phyloP scores from a whole-genome alignment of 2,113 vertebrate species.

The Tyto alba region DNA sequence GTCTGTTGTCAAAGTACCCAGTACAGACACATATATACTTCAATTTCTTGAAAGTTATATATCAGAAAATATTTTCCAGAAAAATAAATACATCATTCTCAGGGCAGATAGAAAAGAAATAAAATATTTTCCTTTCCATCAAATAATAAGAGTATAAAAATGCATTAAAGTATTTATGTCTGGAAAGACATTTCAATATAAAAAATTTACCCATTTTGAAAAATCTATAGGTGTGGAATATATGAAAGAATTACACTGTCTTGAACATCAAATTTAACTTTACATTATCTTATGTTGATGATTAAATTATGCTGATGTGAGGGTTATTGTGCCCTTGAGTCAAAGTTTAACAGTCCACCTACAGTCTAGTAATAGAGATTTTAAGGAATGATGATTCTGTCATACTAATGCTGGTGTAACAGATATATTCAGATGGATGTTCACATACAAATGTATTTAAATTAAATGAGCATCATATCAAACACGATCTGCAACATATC shows the following conservation, averaged over 20 bases:
- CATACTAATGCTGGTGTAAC: slow-evolving; percentile 26
- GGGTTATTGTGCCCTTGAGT: slow-evolving; percentile 66
- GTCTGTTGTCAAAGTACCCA: not conserved
- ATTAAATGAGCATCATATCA: slow-evolving; percentile 43
- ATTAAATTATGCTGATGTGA: slow-evolving; percentile 69
- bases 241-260: slow-evolving; percentile 31
- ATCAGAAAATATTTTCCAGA: slow-evolving; percentile 31
- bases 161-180: slow-evolving; percentile 14
- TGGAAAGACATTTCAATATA: slow-evolving; percentile 26
- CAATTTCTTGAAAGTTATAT: not conserved
- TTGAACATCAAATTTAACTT: slow-evolving; percentile 66
- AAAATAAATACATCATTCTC: not conserved
- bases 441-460: slow-evolving; percentile 63
- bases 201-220: slow-evolving; percentile 49
- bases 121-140: not conserved
- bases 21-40: not conserved
- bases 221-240: slow-evolving; percentile 48
- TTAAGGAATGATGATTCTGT: slow-evolving; percentile 64
- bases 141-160: slow-evolving; percentile 43
- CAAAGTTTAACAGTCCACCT: slow-evolving; percentile 67
- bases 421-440: slow-evolving; percentile 42
- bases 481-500: slow-evolving; percentile 38
- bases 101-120: slow-evolving; percentile 16
- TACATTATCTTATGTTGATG: slow-evolving; percentile 59
- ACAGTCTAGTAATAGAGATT: slow-evolving; percentile 56